phyloP scores from a whole-genome alignment of 64 coral and sea anemone species.

The Montipora efflorescens region DNA sequence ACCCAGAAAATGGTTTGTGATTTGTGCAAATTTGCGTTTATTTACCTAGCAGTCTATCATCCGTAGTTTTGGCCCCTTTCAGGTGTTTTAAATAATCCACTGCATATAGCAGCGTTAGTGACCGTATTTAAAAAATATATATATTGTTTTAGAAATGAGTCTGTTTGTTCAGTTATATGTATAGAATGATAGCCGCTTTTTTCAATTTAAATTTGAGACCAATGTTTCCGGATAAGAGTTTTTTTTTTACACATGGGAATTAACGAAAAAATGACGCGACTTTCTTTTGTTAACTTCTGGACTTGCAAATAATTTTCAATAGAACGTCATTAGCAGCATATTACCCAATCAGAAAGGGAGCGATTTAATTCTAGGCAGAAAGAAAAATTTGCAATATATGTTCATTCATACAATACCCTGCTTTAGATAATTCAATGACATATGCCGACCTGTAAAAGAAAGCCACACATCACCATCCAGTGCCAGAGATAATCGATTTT shows the following conservation, averaged over 20 bases:
- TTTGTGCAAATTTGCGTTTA: no score
- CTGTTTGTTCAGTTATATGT: no score
- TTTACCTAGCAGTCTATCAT: no score
- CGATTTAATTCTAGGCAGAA: not conserved
- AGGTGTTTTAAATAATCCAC: no score
- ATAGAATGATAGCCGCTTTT: not conserved
- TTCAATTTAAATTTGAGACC: not conserved
- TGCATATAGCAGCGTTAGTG: no score
- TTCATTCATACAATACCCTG: not conserved
- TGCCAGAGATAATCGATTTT: not conserved
- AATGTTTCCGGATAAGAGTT: not conserved
- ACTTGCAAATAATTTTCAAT: slow-evolving; percentile 38
- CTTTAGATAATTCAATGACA: no score
- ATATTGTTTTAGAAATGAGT: not conserved
- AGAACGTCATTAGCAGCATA: not conserved
- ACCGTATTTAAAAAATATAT: no score
- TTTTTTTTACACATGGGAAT: not conserved
- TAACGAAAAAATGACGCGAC: not conserved
- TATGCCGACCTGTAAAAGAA: no score
- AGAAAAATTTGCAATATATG: slow-evolving; percentile 33
- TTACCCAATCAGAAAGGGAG: slow-evolving; percentile 3
- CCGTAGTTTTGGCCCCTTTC: no score
- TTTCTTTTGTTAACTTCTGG: not conserved
- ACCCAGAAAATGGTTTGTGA: no score
- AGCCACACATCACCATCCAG: not conserved